These are phyloP conservation scores for Rhinoraja longicauda DNA, from an alignment of 2,797 vertebrate species.

Conservation along the genomic window DNA sequence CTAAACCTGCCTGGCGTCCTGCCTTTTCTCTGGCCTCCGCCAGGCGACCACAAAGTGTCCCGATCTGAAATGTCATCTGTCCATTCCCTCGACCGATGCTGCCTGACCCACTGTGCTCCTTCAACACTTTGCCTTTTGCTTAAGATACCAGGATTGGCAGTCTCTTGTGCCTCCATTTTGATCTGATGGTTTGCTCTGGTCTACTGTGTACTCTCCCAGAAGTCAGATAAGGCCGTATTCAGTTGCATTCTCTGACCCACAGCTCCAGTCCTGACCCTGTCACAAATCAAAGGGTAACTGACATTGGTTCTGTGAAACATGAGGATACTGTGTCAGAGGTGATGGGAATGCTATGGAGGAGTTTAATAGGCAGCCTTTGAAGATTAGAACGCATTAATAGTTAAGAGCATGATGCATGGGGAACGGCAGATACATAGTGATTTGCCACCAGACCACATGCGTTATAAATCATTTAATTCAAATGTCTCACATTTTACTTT, in stretches of 20 bases:
- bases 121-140: no score
- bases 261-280: background rate
- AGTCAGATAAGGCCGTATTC: background rate
- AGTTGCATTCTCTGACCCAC: background rate
- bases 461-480: background rate
- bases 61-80: no score
- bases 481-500: background rate
- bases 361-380: background rate
- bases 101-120: no score
- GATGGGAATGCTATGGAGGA: background rate
- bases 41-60: no score
- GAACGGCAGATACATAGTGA: background rate
- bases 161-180: no score
- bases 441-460: background rate
- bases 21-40: no score
- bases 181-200: background rate
- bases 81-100: no score
- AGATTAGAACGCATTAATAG: background rate
- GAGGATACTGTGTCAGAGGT: background rate
- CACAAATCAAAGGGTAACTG: background rate
- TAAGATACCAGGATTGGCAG: no score
- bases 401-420: no score
- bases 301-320: background rate
- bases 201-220: background rate
- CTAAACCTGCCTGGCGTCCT: no score